Evolutionary conservation across 2,888 invertebrate genomes (phyloP), one percentile per base, ranked within the genome.

Genomic region (Dicycla oo): DNA sequence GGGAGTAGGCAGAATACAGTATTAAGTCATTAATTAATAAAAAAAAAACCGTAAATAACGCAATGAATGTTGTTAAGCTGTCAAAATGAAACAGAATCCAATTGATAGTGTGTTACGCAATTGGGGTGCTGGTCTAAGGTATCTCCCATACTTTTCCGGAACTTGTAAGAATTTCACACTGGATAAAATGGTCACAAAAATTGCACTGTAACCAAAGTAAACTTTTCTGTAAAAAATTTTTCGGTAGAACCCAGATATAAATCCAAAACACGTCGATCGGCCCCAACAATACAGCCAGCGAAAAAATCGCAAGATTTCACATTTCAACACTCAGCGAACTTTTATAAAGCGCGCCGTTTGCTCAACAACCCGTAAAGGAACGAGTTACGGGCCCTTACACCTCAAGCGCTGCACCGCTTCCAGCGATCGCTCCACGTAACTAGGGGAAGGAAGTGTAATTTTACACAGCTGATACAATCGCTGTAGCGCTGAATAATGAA

Each of bases 381-480:
- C 80, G 79, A 86, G 86, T 88, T 86, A 87, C 85, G 88, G 81
- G 82, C 88, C 84, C 83, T 84, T 86, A 75, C 86, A 75, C 83
- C 81, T 85, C 78, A 65, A 85, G 83, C 85, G 86, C 83, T 81
- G 69, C 70, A 81, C 58, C 81, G 80, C 86, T 82, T 74, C 67
- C 69, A 84, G 82, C 84, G 75, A 86, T 84, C 82, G 82, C 76
- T 78, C 81, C 56, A 78, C 78, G 80, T 85, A 82, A 80, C 80
- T 81, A 73, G 84, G 78, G 87, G 89, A 84, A 87, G 89, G 90
- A 89, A 89, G 87, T 88, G 91, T 91, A 90, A 91, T 91, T 91
- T 91, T 90, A 91, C 91, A 91, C 88, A 84, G 77, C 72, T 85
- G 91, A 91, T 92, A 86, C 75, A 89, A 91, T 91, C 91, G 81